These are phyloP conservation scores for Drosophila tripunctata DNA, from an alignment of 2,888 invertebrate genomes.

Conservation along the genomic window DNA sequence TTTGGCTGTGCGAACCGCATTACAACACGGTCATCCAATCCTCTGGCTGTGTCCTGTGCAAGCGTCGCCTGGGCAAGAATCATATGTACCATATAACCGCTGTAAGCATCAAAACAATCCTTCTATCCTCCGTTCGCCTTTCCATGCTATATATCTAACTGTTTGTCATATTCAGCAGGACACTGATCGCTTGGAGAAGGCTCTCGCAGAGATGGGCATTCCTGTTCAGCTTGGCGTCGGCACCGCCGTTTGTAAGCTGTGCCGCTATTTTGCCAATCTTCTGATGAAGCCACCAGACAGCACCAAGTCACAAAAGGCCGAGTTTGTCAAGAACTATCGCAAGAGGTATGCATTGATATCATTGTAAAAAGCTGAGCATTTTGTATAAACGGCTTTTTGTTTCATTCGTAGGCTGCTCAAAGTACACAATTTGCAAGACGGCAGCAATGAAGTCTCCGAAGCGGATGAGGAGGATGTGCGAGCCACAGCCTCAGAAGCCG, in stretches of 20 bases:
- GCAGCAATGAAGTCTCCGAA: slow-evolving; percentile 81
- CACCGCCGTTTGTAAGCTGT: slow-evolving; percentile 92
- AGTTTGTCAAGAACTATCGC: slow-evolving; percentile 86
- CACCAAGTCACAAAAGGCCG: slow-evolving; percentile 84
- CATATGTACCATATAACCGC: slow-evolving; percentile 90
- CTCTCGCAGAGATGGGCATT: slow-evolving; percentile 87
- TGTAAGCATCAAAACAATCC: slow-evolving; percentile 69
- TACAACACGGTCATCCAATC: slow-evolving; percentile 89
- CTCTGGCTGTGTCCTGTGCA: slow-evolving; percentile 91
- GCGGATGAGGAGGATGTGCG: slow-evolving; percentile 75
- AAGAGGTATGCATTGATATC: slow-evolving; percentile 88
- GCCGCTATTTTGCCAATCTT: slow-evolving; percentile 91
- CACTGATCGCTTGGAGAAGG: slow-evolving; percentile 85
- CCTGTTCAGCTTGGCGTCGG: slow-evolving; percentile 88
- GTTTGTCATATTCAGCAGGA: slow-evolving; percentile 87
- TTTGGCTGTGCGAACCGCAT: slow-evolving; percentile 89
- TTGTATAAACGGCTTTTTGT: no score
- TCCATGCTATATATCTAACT: no score
- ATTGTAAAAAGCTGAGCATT: no score
- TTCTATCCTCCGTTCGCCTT: neutral
- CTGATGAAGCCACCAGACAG: slow-evolving; percentile 87
- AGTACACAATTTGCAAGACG: slow-evolving; percentile 88
- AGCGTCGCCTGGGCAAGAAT: slow-evolving; percentile 90
- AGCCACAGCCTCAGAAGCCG: slow-evolving; percentile 28
- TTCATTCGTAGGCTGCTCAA: slow-evolving; percentile 87